These are phyloP conservation scores for Harpegnathos saltator DNA, from an alignment of 1,140 invertebrate species.

Conservation along the genomic window DNA sequence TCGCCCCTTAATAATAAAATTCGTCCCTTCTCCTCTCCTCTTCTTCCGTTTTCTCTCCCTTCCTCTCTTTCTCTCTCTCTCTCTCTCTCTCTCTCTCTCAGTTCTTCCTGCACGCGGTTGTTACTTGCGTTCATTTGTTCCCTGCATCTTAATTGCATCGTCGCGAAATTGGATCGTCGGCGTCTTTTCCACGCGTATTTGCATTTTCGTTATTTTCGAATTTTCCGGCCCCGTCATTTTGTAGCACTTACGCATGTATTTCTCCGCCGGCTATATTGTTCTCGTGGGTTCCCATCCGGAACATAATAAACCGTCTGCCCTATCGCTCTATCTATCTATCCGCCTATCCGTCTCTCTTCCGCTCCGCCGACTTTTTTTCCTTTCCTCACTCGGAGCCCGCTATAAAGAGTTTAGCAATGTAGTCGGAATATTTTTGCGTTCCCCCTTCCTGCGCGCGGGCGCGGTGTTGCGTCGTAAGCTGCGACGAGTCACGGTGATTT, in stretches of 20 bases:
- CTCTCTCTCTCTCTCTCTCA: slow-evolving; percentile 3
- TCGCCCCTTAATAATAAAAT: too few relatives aligned
- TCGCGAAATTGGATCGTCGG: slow-evolving; percentile 58
- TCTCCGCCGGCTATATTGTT: slow-evolving; percentile 49
- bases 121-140: slow-evolving; percentile 54
- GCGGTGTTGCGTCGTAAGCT: background rate
- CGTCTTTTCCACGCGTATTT: slow-evolving; percentile 47
- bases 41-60: background rate
- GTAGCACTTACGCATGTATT: slow-evolving; percentile 52
- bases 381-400: background rate
- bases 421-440: slow-evolving; percentile 49
- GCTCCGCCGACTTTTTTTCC: background rate
- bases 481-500: too few relatives aligned
- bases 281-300: slow-evolving; percentile 60
- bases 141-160: slow-evolving; percentile 59
- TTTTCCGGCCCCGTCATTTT: slow-evolving; percentile 57
- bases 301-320: slow-evolving; percentile 57
- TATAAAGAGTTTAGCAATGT: slow-evolving; percentile 55
- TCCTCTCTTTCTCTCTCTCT: background rate
- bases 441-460: background rate
- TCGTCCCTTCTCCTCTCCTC: background rate
- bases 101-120: slow-evolving; percentile 9
- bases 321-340: slow-evolving; percentile 54
- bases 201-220: slow-evolving; percentile 51
- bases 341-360: slow-evolving; percentile 50